A percentile compares a stretch with the other conserved stretches of the same genome.
Evolutionary conservation across 2,113 vertebrate species (phyloP).

Genomic region (Platycercus adscitus): DNA sequence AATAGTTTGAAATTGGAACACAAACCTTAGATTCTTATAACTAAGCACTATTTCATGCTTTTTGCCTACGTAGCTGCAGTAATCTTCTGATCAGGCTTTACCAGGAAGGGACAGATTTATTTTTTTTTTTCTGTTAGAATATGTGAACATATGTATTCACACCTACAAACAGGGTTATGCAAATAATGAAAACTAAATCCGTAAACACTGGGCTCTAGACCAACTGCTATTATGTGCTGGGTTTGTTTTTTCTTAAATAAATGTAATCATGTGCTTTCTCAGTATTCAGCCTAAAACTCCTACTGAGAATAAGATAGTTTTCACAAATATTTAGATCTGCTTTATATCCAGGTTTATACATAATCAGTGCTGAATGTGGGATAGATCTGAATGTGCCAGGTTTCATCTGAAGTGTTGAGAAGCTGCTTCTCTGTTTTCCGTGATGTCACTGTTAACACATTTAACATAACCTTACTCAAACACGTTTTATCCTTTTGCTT

Average conservation of each 20-base stretch:
- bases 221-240: not conserved
- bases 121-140: not conserved
- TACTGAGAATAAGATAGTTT: not conserved
- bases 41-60: not conserved
- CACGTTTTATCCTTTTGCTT: not conserved
- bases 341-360: not conserved
- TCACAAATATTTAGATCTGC: not conserved
- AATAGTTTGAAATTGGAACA: not conserved
- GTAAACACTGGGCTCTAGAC: not conserved
- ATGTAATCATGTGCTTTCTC: not conserved
- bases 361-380: not conserved
- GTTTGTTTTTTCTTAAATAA: not conserved
- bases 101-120: not conserved
- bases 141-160: not conserved
- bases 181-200: not conserved
- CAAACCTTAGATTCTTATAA: not conserved
- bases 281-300: not conserved
- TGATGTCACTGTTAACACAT: not conserved
- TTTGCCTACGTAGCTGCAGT: not conserved
- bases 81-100: rapidly evolving
- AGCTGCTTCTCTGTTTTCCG: not conserved
- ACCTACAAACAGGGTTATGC: not conserved
- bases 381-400: not conserved
- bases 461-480: not conserved
- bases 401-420: not conserved